phyloP scores from a whole-genome alignment of 2,888 invertebrate genomes.

The Tanytarsus gracilentus region DNA sequence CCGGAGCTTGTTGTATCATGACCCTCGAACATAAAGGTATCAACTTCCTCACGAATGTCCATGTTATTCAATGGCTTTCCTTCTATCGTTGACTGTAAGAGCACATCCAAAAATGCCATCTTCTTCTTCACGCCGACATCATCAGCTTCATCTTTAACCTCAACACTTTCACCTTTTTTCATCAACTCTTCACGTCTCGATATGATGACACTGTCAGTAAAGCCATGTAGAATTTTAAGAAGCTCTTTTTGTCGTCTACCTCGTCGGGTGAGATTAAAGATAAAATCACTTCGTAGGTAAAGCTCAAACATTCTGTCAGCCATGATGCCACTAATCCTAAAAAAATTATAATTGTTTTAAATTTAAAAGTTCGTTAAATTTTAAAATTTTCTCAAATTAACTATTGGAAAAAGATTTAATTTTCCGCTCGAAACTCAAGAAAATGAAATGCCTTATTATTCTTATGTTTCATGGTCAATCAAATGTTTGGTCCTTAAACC shows the following conservation, averaged over 20 bases:
- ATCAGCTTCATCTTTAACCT: constrained; percentile 24
- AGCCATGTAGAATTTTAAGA: constrained; percentile 46
- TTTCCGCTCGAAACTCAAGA: too few species aligned
- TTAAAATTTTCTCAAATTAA: too few species aligned
- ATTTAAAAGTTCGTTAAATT: too few species aligned
- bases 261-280: constrained; percentile 46
- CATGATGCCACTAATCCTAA: constrained; percentile 30
- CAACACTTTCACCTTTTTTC: too few species aligned
- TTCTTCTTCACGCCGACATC: constrained; percentile 49
- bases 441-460: too few species aligned
- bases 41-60: constrained; percentile 58
- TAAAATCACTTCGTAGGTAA: constrained; percentile 38
- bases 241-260: constrained; percentile 49
- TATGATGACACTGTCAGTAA: constrained; percentile 49
- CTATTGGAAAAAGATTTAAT: too few species aligned
- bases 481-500: too few species aligned
- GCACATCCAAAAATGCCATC: constrained; percentile 58
- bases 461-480: too few species aligned
- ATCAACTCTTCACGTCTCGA: constrained; percentile 42
- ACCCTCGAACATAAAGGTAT: too few species aligned
- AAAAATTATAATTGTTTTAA: too few species aligned
- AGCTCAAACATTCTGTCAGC: constrained; percentile 42
- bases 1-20: constrained; percentile 48
- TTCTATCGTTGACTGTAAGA: constrained; percentile 53
- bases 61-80: constrained; percentile 50